A percentile compares a stretch with the other conserved stretches of the same genome.
These are phyloP conservation scores for Corythaixoides concolor DNA, from an alignment of 2,113 vertebrate genomes.

Conservation along the genomic window DNA sequence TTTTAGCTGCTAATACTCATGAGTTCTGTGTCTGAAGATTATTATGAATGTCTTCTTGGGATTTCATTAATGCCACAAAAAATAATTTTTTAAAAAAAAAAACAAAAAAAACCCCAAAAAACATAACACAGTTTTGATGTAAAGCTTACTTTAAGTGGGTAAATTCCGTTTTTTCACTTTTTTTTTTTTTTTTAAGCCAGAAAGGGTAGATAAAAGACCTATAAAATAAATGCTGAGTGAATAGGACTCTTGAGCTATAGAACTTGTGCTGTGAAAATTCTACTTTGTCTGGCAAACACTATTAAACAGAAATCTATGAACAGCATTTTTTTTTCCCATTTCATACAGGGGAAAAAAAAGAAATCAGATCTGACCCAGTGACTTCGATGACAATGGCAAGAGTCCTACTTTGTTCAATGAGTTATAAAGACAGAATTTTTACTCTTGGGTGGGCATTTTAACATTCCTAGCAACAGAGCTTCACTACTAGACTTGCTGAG, in stretches of 20 bases:
- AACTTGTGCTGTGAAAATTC: constrained; percentile 73
- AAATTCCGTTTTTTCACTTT: constrained; percentile 48
- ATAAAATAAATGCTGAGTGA: constrained; percentile 75
- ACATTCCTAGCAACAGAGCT: background rate
- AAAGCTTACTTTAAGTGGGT: constrained; percentile 70
- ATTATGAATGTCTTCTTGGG: constrained; percentile 53
- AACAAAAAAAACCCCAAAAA: too few species aligned
- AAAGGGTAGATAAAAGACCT: constrained; percentile 67
- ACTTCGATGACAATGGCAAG: constrained; percentile 59
- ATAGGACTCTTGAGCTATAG: constrained; percentile 73
- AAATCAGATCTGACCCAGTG: constrained; percentile 61
- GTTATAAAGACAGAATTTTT: constrained; percentile 36
- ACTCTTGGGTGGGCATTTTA: constrained; percentile 43
- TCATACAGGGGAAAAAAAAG: constrained; percentile 51
- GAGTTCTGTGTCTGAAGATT: constrained; percentile 53
- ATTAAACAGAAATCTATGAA: constrained; percentile 74
- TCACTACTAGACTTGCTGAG: background rate
- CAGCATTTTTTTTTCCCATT: constrained; percentile 65
- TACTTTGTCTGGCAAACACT: constrained; percentile 76
- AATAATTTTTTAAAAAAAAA: too few species aligned
- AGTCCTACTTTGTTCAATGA: constrained; percentile 48
- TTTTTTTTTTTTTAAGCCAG: constrained; percentile 6
- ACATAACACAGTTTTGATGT: constrained; percentile 63
- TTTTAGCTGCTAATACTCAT: constrained; percentile 53
- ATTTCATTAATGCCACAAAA: constrained; percentile 70